Base-by-base conservation (phyloP, 37 sponge, comb jelly and placozoan species). In the Spongia lamella region DNA sequence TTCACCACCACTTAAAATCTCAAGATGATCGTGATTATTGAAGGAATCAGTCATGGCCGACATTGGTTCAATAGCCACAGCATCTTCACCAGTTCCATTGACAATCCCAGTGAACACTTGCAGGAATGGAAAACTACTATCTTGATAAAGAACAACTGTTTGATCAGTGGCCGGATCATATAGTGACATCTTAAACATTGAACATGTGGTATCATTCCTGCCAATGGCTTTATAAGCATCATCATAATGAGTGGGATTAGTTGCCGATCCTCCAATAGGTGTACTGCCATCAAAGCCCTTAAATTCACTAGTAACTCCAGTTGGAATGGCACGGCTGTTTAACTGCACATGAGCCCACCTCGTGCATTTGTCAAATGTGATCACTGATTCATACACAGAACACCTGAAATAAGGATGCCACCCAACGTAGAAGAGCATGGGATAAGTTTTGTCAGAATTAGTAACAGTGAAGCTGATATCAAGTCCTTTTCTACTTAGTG, bases 351-450 rank as follows among this genome's bases (percentile, higher is more conserved):
- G 86, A 35, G 62, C 72, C 87, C 87, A 90, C 0, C 34, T 19
- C 1, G 83, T 63, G 43, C 69, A 77, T 5, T 9, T 5, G 62
- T 85, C 82, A 54, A 90, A 71, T 3, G 73, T 66, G 1, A 90
- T 74, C 16, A 66, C 32, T 7, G 91, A 55, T 21, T 52, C 51
- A 56, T 81, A 85, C 15, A 74, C 49, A 1, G 86, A 61, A 24
- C 82, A 81, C 24, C 36, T 55, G 52, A 90, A 86, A 32, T 90
- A 90, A 0, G 91, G 91, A 38, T 90, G 91, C 91, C 91, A 90
- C 20, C 91, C 91, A 32, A 86, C 69, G 25, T 82, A 82, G 54
- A 90, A 51, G 2, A 87, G 86, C 32, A 90, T 39, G 27, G 91
- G 91, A 5, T 34, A 17, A 9, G 25, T 22, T 14, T 35, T 11